Evolutionary conservation across 37 sponge, comb jelly and placozoan species (phyloP).

Genomic region (Halisarca cf. caerulea): DNA sequence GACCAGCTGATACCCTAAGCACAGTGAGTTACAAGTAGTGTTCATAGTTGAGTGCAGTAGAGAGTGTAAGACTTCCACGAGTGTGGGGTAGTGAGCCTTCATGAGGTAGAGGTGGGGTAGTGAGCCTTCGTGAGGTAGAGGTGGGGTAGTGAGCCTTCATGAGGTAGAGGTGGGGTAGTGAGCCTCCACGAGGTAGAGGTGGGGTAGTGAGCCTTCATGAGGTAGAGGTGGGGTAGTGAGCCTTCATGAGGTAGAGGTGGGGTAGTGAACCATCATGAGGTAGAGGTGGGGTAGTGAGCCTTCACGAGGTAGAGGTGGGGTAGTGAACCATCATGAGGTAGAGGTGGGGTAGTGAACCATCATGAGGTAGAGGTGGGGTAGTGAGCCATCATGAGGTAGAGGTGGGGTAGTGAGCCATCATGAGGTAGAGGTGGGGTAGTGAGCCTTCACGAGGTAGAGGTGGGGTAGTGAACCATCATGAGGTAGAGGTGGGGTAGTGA

Average conservation of each 20-base stretch:
- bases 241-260: not conserved
- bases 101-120: not conserved
- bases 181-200: not conserved
- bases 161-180: not conserved
- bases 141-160: not conserved
- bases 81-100: not conserved
- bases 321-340: not conserved
- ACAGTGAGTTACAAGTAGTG: too few relatives aligned
- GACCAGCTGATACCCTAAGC: too few relatives aligned
- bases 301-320: not conserved
- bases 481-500: not conserved
- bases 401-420: not conserved
- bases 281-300: too few relatives aligned
- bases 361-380: not conserved
- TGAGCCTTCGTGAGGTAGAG: not conserved
- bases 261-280: not conserved
- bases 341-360: too few relatives aligned
- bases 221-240: not conserved
- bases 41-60: too few relatives aligned
- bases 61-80: too few relatives aligned
- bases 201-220: too few relatives aligned
- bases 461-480: not conserved
- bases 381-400: not conserved
- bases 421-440: not conserved
- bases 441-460: not conserved